Evolutionary conservation across 2,888 invertebrate species (phyloP), one percentile per base, ranked within the genome.

Genomic region (Anthoptus insignis): DNA sequence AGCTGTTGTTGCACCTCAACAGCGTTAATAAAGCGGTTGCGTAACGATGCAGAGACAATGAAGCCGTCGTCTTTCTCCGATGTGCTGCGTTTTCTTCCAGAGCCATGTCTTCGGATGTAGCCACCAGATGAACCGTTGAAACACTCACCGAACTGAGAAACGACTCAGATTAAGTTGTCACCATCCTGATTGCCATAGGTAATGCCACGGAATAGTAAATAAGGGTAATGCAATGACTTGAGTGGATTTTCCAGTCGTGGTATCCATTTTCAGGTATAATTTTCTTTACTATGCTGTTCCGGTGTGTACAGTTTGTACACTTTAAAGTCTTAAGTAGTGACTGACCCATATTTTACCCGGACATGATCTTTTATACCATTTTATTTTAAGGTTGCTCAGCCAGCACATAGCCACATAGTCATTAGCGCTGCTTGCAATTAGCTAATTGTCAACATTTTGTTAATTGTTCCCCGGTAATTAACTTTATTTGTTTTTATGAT

Each of bases 51-150:
- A 39, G 59, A 65, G 27, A 65, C 59, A 45, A 54, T 42, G 65
- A 65, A 59, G 13, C 59, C 54, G 37, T 65, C 54, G 19, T 53
- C 59, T 65, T 59, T 59, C 29, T 50, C 65, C n/a, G 65, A 65
- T 14, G 65, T 65, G 47, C 64, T 59, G 59, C 52, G 49, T 29
- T 50, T 16, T 60, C 57, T 50, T 37, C 57, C 64, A 16, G 39
- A 39, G 2, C 39, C 39, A n/a, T n/a, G 58, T 22, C 61, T 61
- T 39, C 42, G 39, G 16, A 27, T 47, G 32, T 29, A 32, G 47
- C 58, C n/a, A n/a, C n/a, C n/a, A 45, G 32, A 29, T 58, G 45
- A 61, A 61, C 61, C 52, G 45, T 47, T 53, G 52, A 42, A 39
- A 53, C 49, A 61, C 61, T 53, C 53, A 14, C 29, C 53, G 29